Percentiles rank a stretch among this genome's conserved stretches.
phyloP scores from a whole-genome alignment of 2,888 invertebrate genomes.

The Orthosia incerta region DNA sequence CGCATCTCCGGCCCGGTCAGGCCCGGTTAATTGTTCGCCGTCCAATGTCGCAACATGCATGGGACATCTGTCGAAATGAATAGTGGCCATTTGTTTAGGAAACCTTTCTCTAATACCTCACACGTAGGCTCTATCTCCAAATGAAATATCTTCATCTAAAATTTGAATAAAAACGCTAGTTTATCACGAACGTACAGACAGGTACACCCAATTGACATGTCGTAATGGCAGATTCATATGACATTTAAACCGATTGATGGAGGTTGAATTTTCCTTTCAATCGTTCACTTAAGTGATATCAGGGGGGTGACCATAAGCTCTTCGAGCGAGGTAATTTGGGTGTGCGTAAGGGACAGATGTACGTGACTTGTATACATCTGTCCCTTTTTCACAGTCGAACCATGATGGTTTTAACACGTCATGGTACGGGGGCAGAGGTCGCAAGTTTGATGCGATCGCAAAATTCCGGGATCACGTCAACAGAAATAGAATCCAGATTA shows the following conservation, averaged over 20 bases:
- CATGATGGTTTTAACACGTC: no score
- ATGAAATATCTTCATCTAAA: slow-evolving; percentile 55
- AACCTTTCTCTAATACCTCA: slow-evolving; percentile 54
- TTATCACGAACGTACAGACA: slow-evolving; percentile 21
- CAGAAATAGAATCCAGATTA: slow-evolving; percentile 16
- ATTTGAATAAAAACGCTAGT: slow-evolving; percentile 53
- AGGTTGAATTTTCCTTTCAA: not conserved
- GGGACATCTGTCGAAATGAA: slow-evolving; percentile 59
- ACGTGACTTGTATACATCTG: no score
- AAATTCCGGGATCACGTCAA: not conserved
- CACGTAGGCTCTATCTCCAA: slow-evolving; percentile 55
- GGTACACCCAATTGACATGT: slow-evolving; percentile 32
- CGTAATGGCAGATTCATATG: slow-evolving; percentile 15
- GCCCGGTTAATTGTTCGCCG: slow-evolving; percentile 59
- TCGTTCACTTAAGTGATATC: not conserved
- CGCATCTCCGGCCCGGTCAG: slow-evolving; percentile 37
- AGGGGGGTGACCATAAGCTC: no score
- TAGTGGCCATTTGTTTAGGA: slow-evolving; percentile 55
- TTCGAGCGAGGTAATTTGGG: no score
- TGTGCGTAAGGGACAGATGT: no score
- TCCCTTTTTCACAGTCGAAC: no score
- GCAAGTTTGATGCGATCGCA: not conserved
- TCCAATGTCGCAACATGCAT: slow-evolving; percentile 37
- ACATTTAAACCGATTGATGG: not conserved
- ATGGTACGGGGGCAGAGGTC: no score